Evolutionary conservation across 2,797 vertebrate genomes (phyloP), one percentile per base, ranked within the genome.

Genomic region (Etheostoma perlongum): DNA sequence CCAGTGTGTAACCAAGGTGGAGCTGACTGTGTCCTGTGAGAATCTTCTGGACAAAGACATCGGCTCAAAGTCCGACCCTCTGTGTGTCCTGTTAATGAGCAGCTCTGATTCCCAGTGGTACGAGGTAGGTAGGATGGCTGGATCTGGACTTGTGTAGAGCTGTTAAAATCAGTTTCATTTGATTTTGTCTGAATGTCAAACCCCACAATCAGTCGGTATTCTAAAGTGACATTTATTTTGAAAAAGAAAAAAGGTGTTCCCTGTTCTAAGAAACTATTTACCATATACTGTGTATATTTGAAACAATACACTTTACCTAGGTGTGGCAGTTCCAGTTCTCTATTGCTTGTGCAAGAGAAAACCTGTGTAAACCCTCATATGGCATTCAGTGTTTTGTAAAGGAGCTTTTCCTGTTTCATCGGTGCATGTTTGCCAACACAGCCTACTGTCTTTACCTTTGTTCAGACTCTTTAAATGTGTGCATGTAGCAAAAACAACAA

Each of bases 41-140:
- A 93, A 95, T 78, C 96, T 99, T 25, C 93, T 98, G 86, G 97
- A 98, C 84, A 95, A 91, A 80, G 97, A 99, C 90, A 82, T 98
- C 23, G 94, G 96, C 72, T 99, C 97, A 67, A 95, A 96, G 61
- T 99, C 97, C 0, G 97, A 99, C 79, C 97, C 97, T 0, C 94
- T 98, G 57, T 98, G 98, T n/a, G 95, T 97, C 33, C 91, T 98
- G 84, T 91, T 96, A 1, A 97, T 96, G 94, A 95, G 85, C 86
- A 88, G 46, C 82, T 47, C 89, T 0, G 36, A 88, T 0, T 94
- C 94, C 33, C 93, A 97, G 89, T 99, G 96, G 97, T 97, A 96
- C 86, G 98, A 99, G 97, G 98, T 99, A 92, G 77, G 82, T 86
- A 0, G 1, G 4, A 13, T 6, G 1, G 1, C 8, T 27, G 21